Evolutionary conservation across 2,797 vertebrate genomes (phyloP).

Genomic region (Pagetopsis macropterus): DNA sequence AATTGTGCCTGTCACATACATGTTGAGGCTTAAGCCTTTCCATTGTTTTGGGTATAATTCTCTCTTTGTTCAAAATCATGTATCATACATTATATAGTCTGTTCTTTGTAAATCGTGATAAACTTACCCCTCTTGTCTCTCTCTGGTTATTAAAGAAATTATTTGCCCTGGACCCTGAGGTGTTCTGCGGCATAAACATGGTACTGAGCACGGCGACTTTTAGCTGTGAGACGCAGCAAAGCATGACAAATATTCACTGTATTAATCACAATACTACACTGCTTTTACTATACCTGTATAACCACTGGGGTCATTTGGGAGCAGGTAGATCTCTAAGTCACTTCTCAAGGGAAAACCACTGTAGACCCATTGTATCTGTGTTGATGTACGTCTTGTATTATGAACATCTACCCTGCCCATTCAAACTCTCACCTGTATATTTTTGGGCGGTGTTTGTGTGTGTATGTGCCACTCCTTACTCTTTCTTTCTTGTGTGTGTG

Average conservation of each 20-base stretch:
- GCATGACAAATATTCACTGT: constrained; percentile 77
- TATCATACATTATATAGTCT: constrained; percentile 29
- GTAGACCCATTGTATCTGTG: constrained; percentile 39
- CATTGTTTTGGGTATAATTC: not conserved
- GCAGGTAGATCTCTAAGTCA: constrained; percentile 47
- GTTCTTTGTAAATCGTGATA: constrained; percentile 55
- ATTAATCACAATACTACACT: constrained; percentile 66
- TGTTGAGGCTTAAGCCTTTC: not conserved
- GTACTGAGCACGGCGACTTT: constrained; percentile 78
- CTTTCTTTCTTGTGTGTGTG: constrained; percentile 12
- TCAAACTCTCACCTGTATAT: constrained; percentile 48
- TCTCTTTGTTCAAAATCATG: constrained; percentile 27
- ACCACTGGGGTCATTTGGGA: constrained; percentile 53
- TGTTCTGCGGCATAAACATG: constrained; percentile 82
- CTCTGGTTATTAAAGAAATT: constrained; percentile 81
- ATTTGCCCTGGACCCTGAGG: constrained; percentile 84
- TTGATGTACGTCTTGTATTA: constrained; percentile 38
- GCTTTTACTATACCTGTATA: constrained; percentile 52
- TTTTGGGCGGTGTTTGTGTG: constrained; percentile 7
- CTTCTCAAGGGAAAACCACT: constrained; percentile 43
- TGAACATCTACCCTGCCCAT: constrained; percentile 40
- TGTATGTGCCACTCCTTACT: not conserved
- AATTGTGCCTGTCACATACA: constrained; percentile 4
- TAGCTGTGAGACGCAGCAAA: constrained; percentile 72
- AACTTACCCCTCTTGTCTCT: constrained; percentile 75